Conservation (phyloP, 2,888 invertebrate genomes). For the Reticulitermes lucifugus region DNA sequence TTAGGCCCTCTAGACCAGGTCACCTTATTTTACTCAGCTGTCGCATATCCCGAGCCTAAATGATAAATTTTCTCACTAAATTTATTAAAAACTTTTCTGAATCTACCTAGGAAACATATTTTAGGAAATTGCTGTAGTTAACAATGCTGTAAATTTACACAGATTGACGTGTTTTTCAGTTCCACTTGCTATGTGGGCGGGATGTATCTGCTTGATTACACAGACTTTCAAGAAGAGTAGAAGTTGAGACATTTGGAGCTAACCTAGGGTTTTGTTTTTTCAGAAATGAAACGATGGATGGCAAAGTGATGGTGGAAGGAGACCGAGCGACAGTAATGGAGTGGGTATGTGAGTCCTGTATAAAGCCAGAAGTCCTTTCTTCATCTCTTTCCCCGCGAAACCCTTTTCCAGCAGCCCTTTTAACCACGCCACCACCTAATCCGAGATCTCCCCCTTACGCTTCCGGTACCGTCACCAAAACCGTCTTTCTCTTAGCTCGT, state of each 20-base stretch:
- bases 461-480: neutral
- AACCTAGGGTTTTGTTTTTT: neutral
- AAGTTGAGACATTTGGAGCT: neutral
- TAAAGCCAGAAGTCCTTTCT: neutral
- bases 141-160: too few species aligned
- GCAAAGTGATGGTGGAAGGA: neutral
- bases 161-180: too few species aligned
- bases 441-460: slow-evolving; percentile 21
- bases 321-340: neutral
- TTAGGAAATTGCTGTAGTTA: too few species aligned
- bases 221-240: neutral
- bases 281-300: slow-evolving; percentile 18
- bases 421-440: slow-evolving; percentile 39
- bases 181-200: too few species aligned
- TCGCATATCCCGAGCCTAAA: too few species aligned
- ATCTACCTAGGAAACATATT: too few species aligned
- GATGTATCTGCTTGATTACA: too few species aligned
- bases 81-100: too few species aligned
- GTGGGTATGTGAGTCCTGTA: slow-evolving; percentile 8
- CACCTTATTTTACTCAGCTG: too few species aligned
- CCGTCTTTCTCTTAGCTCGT: slow-evolving; percentile 38
- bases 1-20: too few species aligned
- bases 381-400: neutral
- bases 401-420: slow-evolving; percentile 24
- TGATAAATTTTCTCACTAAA: too few species aligned